A percentile compares a stretch with the other conserved stretches of the same genome.
phyloP scores from a whole-genome alignment of 2,113 vertebrate genomes.

The Odontophorus gujanensis region DNA sequence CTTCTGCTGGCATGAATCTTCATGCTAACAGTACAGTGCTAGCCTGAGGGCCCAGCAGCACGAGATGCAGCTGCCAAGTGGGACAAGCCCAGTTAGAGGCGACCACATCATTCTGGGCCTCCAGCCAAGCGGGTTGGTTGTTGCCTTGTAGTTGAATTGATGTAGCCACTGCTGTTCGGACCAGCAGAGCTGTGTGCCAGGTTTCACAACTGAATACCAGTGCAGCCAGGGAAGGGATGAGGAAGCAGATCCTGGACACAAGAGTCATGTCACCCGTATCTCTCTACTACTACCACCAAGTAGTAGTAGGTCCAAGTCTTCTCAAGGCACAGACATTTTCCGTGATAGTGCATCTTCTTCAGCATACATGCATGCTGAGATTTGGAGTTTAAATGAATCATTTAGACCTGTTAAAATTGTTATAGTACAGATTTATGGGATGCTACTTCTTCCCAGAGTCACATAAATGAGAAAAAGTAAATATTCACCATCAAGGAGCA shows the following conservation, averaged over 20 bases:
- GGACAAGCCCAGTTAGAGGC: constrained; percentile 45
- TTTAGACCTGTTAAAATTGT: neutral
- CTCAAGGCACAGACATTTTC: neutral
- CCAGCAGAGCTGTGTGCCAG: constrained; percentile 3
- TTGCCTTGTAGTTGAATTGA: constrained; percentile 8
- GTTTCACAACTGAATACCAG: neutral
- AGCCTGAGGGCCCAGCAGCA: constrained; percentile 16
- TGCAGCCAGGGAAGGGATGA: neutral
- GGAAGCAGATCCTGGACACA: neutral
- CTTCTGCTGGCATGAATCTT: constrained; percentile 49
- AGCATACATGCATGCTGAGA: neutral
- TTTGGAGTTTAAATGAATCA: neutral
- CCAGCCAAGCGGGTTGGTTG: constrained; percentile 32
- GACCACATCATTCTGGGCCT: constrained; percentile 55
- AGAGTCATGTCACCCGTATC: neutral
- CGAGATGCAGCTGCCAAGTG: constrained; percentile 29
- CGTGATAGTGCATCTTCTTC: neutral
- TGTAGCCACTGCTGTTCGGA: neutral
- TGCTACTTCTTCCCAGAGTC: neutral
- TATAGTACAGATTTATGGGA: neutral
- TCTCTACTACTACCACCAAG: neutral
- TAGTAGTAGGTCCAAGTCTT: too few species aligned
- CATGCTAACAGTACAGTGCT: neutral
- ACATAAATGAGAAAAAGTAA: neutral
- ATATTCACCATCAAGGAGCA: neutral